Evolutionary conservation across 1,140 invertebrate species (phyloP), one percentile per base, ranked within the genome.

Genomic region (Platyscapa corneri): DNA sequence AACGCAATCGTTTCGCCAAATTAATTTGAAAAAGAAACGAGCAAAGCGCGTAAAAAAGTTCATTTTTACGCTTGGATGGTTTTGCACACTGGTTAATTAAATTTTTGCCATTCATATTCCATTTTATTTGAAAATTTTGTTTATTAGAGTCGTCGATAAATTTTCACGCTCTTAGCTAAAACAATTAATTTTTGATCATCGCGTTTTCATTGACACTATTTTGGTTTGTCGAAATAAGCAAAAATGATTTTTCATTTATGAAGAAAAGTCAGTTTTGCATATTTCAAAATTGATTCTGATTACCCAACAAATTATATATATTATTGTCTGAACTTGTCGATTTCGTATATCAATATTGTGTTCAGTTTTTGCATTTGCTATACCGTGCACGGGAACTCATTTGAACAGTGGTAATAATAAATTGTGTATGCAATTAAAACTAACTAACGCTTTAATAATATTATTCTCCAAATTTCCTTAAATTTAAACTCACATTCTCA

Each of bases 311-410:
- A 18, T 42, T 39, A n/a, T 39, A 0, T 42, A 81, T 67, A 0
- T 81, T 67, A 46, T 49, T 23, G 60, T 82, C 80, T 72, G 80
- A 82, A 82, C 65, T 82, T 82, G 60, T 82, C 80, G n/a, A 70
- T 53, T 72, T 70, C 10, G n/a, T 1, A 53, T 34, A 18, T 34
- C 8, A 49, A 42, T 23, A 81, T 65, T 80, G 23, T 80, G 14
- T 30, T 46, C 39, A n/a, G 37, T 67, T 2, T 65, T 39, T 81
- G 32, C 14, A 79, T 67, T 46, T 81, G 30, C n/a, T 81, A 49
- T 70, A 81, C 6, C 65, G 42, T 81, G 64, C 64, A 81, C 64
- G 65, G 39, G 65, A 81, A 81, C 10, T 30, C 67, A 42, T 72
- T 20, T 20, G 18, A 49, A 70, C 34, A n/a, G 30, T 81, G 10